Evolutionary conservation across 2,888 invertebrate species (phyloP).

Genomic region (Bruchidius siliquastri): DNA sequence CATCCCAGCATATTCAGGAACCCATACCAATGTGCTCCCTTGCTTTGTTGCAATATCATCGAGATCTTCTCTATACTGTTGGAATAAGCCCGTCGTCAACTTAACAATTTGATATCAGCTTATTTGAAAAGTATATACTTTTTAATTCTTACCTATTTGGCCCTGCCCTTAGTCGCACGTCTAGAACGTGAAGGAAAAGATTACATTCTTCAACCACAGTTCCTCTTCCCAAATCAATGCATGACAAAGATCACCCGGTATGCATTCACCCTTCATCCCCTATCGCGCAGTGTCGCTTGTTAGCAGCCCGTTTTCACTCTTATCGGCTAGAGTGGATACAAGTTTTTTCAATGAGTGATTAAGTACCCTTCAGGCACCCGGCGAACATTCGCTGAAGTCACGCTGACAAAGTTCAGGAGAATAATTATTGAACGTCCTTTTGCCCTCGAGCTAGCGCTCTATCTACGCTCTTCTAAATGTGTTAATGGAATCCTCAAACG

Average conservation of each 20-base stretch:
- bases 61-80: too few species aligned
- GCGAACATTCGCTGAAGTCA: not conserved
- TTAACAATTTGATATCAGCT: too few species aligned
- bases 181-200: too few species aligned
- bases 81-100: too few species aligned
- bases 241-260: not conserved
- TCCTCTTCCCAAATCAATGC: not conserved
- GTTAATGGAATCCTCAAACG: not conserved
- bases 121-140: too few species aligned
- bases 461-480: not conserved
- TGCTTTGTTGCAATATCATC: too few species aligned
- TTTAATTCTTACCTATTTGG: too few species aligned
- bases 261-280: not conserved
- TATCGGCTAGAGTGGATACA: not conserved
- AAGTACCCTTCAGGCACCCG: not conserved
- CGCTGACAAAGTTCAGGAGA: not conserved
- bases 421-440: not conserved
- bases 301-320: not conserved
- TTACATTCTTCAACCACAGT: too few species aligned
- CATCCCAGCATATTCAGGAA: too few species aligned
- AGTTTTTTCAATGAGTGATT: not conserved
- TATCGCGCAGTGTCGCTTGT: not conserved
- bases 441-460: not conserved
- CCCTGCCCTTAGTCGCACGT: too few species aligned
- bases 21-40: too few species aligned